Conservation (phyloP, 1,140 invertebrate species). For the Lineus longissimus region DNA sequence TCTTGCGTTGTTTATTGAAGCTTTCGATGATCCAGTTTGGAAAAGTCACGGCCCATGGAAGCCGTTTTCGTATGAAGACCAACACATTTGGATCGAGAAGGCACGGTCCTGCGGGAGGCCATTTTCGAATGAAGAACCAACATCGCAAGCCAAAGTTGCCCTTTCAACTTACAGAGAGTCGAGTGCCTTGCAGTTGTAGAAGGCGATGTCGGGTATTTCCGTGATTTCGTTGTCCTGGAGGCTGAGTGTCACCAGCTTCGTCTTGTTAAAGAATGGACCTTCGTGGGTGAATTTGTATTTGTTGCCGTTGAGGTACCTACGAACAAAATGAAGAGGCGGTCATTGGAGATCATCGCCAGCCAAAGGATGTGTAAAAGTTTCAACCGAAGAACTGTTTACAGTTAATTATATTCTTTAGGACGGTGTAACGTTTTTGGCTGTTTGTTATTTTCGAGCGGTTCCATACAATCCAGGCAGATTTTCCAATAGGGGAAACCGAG, state of each 20-base stretch:
- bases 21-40: no score
- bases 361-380: not conserved
- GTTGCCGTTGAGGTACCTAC: slow-evolving; percentile 25
- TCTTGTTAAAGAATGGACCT: slow-evolving; percentile 29
- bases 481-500: no score
- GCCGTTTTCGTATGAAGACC: no score
- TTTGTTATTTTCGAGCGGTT: no score
- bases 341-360: not conserved
- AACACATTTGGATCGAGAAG: no score
- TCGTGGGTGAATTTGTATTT: slow-evolving; percentile 33
- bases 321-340: slow-evolving; percentile 7
- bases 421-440: slow-evolving; percentile 16
- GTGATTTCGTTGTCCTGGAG: slow-evolving; percentile 28
- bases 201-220: slow-evolving; percentile 32
- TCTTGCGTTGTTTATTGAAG: no score
- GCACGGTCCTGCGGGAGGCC: no score
- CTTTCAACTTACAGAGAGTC: slow-evolving; percentile 26
- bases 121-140: no score
- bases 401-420: not conserved
- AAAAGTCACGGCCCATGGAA: no score
- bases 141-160: no score
- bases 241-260: slow-evolving; percentile 16
- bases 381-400: slow-evolving; percentile 1
- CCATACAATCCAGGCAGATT: no score
- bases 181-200: slow-evolving; percentile 26